Evolutionary conservation across 2,113 vertebrate genomes (phyloP).

Genomic region (Neomonachus schauinslandi): DNA sequence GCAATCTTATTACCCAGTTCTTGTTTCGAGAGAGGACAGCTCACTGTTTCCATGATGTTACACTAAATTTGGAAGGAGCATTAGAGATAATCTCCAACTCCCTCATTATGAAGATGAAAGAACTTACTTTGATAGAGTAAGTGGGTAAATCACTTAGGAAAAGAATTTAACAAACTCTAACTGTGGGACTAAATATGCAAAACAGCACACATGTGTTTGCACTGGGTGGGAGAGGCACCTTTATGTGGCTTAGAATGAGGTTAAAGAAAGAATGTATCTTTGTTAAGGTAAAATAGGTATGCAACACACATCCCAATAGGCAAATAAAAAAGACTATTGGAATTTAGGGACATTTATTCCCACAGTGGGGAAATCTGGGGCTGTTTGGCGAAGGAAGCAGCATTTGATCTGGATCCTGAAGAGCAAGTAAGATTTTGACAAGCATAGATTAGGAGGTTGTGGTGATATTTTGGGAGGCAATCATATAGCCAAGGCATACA

Average conservation of each 20-base stretch:
- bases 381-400: background rate
- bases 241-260: background rate
- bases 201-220: background rate
- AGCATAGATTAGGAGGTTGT: background rate
- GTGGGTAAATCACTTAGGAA: constrained; percentile 57
- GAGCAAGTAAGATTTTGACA: background rate
- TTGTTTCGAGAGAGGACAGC: constrained; percentile 65
- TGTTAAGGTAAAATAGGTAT: constrained; percentile 1
- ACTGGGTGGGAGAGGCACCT: accelerated
- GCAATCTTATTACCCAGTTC: constrained; percentile 75
- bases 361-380: background rate
- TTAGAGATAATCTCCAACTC: constrained; percentile 55
- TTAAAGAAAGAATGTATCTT: background rate
- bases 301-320: background rate
- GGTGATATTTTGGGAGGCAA: background rate
- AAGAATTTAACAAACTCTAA: constrained; percentile 32
- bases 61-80: constrained; percentile 74
- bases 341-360: background rate
- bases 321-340: background rate
- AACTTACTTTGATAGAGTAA: constrained; percentile 57
- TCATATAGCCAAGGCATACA: background rate
- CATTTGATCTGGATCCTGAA: background rate
- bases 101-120: constrained; percentile 52
- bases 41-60: constrained; percentile 67
- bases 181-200: background rate